Base-by-base conservation (phyloP, 2,113 vertebrate species). In the Dromaius novaehollandiae region DNA sequence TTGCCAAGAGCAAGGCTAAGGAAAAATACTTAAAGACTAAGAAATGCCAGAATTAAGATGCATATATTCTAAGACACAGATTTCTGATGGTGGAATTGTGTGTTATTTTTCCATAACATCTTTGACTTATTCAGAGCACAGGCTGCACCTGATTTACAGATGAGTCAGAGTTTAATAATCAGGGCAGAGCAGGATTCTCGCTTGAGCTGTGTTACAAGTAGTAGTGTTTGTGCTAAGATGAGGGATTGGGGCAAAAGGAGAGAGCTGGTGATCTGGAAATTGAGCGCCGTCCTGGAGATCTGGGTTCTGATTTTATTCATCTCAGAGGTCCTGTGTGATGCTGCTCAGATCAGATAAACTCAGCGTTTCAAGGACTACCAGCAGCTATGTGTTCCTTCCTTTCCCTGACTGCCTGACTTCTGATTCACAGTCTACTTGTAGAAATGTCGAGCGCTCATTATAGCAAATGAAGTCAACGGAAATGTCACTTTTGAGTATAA, bases 161-260 rank as follows among this genome's bases (percentile, higher is more conserved):
- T 44, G 50, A 55, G 13, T 30, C 5, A 3, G 66, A 56, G 18
- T n/a, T 84, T 6, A 71, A 16, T 12, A 32, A 6, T 8, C 11
- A 5, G n/a, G 24, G 11, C 13, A 66, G 21, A 34, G 19, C 0
- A 0, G 30, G 0, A 0, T 56, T 65, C 28, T 65, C 74, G 19
- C 24, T 12, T 58, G 50, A 25, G 8, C 9, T 38, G 19, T 18
- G 40, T 68, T 82, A n/a, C 63, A 60, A 75, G 36, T 40, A 2
- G 0, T 38, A 9, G 7, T 50, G 9, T 50, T 48, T 60, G 28
- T 32, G 38, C n/a, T 4, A 3, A 60, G 48, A 16, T 0, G 0
- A 9, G 32, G 64, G 22, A 28, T 38, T 2, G 0, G 2, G 56
- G 51, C 34, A 75, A 38, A 51, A n/a, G 50, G 36, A 40, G 25